These are phyloP conservation scores for Drosophila colorata DNA, from an alignment of 2,888 invertebrate species.

Conservation along the genomic window DNA sequence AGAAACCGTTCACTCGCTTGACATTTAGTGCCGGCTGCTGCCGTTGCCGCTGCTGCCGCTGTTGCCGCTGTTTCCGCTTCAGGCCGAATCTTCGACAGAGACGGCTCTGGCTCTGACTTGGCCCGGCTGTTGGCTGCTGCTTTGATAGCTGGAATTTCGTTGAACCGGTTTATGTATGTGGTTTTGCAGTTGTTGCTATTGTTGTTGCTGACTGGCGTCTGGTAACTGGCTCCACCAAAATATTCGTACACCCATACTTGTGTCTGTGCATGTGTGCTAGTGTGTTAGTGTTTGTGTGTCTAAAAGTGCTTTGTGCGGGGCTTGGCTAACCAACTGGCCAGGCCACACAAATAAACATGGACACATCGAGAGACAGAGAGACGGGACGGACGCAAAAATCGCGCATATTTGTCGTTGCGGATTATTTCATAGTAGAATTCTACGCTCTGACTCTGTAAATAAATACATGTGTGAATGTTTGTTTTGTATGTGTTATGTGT, in stretches of 20 bases:
- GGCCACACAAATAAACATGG: constrained; percentile 62
- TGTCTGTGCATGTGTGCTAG: constrained; percentile 11
- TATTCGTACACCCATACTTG: constrained; percentile 42
- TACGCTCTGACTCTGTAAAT: constrained; percentile 38
- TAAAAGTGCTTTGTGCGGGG: constrained; percentile 59
- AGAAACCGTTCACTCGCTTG: constrained; percentile 66
- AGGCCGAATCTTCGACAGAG: constrained; percentile 52
- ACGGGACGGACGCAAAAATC: constrained; percentile 49
- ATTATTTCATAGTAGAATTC: constrained; percentile 78
- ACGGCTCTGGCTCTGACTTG: constrained; percentile 30
- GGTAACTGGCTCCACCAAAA: constrained; percentile 75
- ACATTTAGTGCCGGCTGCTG: constrained; percentile 76
- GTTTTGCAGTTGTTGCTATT: constrained; percentile 61
- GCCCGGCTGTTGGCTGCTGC: constrained; percentile 51
- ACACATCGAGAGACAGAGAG: constrained; percentile 18
- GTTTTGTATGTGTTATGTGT: constrained; percentile 24
- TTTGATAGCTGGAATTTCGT: constrained; percentile 74
- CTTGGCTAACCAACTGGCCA: constrained; percentile 80
- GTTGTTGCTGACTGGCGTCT: constrained; percentile 66
- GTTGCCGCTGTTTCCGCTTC: constrained; percentile 56
- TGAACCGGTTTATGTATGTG: constrained; percentile 79
- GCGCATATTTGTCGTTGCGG: constrained; percentile 79
- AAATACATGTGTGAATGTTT: constrained; percentile 18
- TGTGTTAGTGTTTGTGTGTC: constrained; percentile 12
- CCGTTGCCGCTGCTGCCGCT: constrained; percentile 52